Evolutionary conservation across 2,888 invertebrate genomes (phyloP).

Genomic region (Amblyteles armatorius): DNA sequence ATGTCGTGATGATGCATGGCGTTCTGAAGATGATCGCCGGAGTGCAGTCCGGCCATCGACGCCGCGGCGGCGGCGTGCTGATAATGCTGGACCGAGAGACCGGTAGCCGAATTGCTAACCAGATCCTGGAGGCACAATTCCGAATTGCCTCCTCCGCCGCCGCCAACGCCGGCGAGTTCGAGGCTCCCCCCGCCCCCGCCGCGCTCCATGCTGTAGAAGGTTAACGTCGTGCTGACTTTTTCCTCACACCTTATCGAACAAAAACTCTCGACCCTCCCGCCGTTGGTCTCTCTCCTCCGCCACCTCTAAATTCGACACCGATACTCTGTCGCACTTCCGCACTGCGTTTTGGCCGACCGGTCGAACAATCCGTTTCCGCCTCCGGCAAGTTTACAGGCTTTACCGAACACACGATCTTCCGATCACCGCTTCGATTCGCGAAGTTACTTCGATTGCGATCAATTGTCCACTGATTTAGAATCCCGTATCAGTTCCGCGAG

Average conservation of each 20-base stretch:
- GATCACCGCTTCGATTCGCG: not conserved
- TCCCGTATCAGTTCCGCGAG: not conserved
- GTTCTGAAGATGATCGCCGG: slow-evolving; percentile 85
- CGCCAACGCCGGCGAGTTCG: slow-evolving; percentile 81
- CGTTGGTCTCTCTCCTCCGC: not conserved
- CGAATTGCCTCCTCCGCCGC: slow-evolving; percentile 84
- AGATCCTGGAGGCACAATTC: slow-evolving; percentile 91
- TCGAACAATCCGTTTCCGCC: not conserved
- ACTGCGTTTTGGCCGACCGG: not conserved
- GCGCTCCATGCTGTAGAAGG: slow-evolving; percentile 84
- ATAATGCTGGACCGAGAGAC: slow-evolving; percentile 85
- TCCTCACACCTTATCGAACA: slow-evolving; percentile 80
- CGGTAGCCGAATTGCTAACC: slow-evolving; percentile 87
- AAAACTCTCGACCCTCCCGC: slow-evolving; percentile 59
- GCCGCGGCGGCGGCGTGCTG: slow-evolving; percentile 86
- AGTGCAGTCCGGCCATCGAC: slow-evolving; percentile 84
- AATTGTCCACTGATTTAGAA: not conserved
- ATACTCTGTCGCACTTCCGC: slow-evolving; percentile 36
- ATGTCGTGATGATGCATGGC: slow-evolving; percentile 79
- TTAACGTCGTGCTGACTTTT: slow-evolving; percentile 86
- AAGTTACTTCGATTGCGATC: not conserved
- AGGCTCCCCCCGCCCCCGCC: slow-evolving; percentile 84
- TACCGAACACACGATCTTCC: not conserved
- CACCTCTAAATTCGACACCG: slow-evolving; percentile 38
- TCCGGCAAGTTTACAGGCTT: not conserved